phyloP scores from a whole-genome alignment of 2,113 vertebrate genomes.

The Mirza zaza region DNA sequence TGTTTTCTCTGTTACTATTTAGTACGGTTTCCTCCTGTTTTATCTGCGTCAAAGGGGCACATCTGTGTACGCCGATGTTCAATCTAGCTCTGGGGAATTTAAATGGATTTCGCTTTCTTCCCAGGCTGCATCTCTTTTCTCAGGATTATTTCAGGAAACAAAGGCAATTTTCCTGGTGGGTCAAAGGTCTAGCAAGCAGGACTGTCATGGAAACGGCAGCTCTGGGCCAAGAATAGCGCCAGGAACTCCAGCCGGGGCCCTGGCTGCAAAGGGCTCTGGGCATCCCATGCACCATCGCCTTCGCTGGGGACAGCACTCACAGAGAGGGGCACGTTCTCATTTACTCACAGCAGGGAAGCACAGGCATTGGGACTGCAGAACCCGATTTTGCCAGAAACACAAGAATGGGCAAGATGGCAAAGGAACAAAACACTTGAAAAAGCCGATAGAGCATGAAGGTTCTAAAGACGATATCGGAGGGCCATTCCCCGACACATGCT shows the following conservation, averaged over 20 bases:
- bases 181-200: neutral
- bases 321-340: neutral
- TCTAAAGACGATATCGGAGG: neutral
- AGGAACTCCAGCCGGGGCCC: neutral
- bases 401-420: neutral
- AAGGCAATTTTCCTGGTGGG: neutral
- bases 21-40: neutral
- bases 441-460: neutral
- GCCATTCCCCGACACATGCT: neutral
- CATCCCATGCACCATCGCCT: accelerated
- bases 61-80: accelerated
- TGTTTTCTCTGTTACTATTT: neutral
- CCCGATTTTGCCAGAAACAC: neutral
- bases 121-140: neutral
- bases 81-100: neutral
- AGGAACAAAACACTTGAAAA: neutral
- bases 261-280: neutral
- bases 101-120: neutral
- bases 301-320: neutral
- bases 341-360: neutral
- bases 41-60: accelerated
- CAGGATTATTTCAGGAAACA: neutral
- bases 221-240: accelerated
- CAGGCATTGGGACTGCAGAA: neutral
- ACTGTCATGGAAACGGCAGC: neutral